Conservation (phyloP, 2,888 invertebrate species). For the Drosophila diplacantha region DNA sequence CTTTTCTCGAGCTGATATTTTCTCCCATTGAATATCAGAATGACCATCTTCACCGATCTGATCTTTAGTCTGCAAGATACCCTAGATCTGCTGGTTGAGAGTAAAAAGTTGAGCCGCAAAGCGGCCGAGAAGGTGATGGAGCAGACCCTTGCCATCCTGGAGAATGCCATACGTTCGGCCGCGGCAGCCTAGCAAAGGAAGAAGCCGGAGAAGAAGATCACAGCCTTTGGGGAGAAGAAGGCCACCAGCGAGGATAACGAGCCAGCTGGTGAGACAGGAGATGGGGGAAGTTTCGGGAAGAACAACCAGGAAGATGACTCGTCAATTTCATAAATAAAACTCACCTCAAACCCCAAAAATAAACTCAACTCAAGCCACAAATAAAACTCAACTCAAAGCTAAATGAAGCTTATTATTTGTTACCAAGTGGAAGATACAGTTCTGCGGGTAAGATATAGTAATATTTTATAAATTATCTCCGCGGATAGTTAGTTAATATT, state of each 20-base stretch:
- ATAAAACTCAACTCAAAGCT: not conserved
- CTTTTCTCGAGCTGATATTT: not conserved
- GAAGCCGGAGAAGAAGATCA: not conserved
- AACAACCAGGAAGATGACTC: not conserved
- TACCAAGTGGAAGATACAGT: not conserved
- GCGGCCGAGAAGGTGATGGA: not conserved
- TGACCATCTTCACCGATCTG: not conserved
- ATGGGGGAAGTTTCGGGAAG: not conserved
- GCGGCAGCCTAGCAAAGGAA: too few species aligned
- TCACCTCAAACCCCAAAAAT: not conserved
- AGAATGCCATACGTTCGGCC: too few species aligned
- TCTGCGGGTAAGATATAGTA: not conserved
- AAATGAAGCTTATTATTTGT: not conserved
- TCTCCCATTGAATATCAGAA: not conserved
- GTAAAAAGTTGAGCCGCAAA: not conserved
- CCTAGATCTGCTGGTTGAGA: not conserved
- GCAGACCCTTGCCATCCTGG: not conserved
- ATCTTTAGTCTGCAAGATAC: fast-evolving
- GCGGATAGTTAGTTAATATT: not conserved
- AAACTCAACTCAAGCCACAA: not conserved
- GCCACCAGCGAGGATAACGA: not conserved
- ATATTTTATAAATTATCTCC: not conserved
- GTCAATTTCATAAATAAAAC: not conserved
- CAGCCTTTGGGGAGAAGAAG: not conserved
- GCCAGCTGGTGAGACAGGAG: not conserved